A percentile compares a stretch with the other conserved stretches of the same genome.
Evolutionary conservation across 2,888 invertebrate species (phyloP).

Genomic region (Cheilosia soror): DNA sequence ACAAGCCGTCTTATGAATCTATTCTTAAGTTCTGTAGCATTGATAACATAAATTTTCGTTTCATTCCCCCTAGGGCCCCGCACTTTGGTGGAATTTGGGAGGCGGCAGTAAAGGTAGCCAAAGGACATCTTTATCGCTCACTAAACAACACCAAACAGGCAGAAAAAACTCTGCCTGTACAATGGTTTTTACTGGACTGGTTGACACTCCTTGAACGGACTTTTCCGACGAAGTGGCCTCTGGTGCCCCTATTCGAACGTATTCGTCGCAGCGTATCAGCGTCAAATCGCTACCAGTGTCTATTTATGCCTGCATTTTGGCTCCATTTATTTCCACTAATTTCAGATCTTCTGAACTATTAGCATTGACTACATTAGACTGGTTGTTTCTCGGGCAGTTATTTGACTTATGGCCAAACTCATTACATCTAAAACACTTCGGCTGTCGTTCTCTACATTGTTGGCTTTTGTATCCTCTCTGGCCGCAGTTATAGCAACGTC

Average conservation of each 20-base stretch:
- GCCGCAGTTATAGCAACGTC: too few relatives aligned
- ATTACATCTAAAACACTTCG: constrained; percentile 1
- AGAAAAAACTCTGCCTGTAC: too few relatives aligned
- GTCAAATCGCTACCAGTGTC: too few relatives aligned
- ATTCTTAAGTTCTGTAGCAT: not conserved
- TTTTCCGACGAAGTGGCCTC: too few relatives aligned
- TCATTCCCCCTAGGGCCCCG: constrained; percentile 3
- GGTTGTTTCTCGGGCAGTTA: not conserved
- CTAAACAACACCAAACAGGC: too few relatives aligned
- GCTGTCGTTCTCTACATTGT: not conserved
- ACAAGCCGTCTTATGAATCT: not conserved
- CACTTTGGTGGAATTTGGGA: constrained; percentile 9
- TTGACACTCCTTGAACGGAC: not conserved
- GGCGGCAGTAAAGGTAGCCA: not conserved
- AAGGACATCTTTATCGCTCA: not conserved
- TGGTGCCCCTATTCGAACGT: not conserved
- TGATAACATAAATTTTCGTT: not conserved
- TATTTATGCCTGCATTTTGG: too few relatives aligned
- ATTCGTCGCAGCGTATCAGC: not conserved
- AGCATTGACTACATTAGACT: too few relatives aligned
- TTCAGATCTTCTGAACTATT: too few relatives aligned
- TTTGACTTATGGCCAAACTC: constrained; percentile 6
- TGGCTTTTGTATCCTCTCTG: not conserved
- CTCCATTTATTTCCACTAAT: too few relatives aligned
- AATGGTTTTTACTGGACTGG: too few relatives aligned